Conservation (phyloP, 2,888 invertebrate species). For the Halictus quadricinctus region DNA sequence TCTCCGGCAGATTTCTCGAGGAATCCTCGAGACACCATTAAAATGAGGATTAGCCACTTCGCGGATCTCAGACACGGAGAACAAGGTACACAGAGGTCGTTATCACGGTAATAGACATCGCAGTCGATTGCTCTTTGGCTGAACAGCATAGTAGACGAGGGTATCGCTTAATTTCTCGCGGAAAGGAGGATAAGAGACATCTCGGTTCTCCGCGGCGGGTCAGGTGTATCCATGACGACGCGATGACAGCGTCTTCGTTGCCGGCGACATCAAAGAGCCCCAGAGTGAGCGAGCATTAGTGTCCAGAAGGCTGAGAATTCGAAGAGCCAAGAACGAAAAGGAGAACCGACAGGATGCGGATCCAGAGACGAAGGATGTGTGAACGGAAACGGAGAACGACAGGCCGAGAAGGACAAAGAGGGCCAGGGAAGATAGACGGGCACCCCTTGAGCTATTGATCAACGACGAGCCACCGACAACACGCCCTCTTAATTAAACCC, state of each 20-base stretch:
- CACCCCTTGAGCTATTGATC: constrained; percentile 75
- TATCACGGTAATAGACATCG: constrained; percentile 28
- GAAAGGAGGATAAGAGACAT: constrained; percentile 40
- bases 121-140: constrained; percentile 39
- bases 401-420: constrained; percentile 52
- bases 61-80: neutral
- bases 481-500: constrained; percentile 78
- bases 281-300: constrained; percentile 52
- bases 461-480: constrained; percentile 72
- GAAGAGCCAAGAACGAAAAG: constrained; percentile 54
- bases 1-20: neutral
- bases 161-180: constrained; percentile 59
- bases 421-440: constrained; percentile 47
- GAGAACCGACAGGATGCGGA: constrained; percentile 12
- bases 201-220: constrained; percentile 7
- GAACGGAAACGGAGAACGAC: constrained; percentile 29
- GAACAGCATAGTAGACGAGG: neutral
- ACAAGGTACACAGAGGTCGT: neutral
- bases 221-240: constrained; percentile 71
- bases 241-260: constrained; percentile 64
- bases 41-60: neutral
- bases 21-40: neutral
- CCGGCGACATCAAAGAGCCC: constrained; percentile 66
- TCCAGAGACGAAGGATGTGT: neutral
- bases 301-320: constrained; percentile 62